A percentile compares a stretch with the other conserved stretches of the same genome.
These are phyloP conservation scores for Oryctes rhinoceros DNA, from an alignment of 1,140 invertebrate species.

Conservation along the genomic window DNA sequence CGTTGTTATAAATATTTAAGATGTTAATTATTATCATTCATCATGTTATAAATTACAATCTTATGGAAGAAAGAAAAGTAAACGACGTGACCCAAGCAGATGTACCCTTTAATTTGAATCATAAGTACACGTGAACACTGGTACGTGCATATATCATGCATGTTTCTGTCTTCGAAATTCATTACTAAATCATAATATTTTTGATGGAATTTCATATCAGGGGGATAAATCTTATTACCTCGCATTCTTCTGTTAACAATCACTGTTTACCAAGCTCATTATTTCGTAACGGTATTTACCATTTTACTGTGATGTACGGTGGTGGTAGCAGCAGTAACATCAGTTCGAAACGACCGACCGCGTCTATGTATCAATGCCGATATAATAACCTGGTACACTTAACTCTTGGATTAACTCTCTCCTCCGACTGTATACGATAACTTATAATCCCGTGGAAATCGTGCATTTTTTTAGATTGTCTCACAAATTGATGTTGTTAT, in stretches of 20 bases:
- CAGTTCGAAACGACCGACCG: neutral
- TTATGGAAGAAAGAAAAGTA: too few species aligned
- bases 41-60: too few species aligned
- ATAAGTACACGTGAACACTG: neutral
- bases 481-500: conserved; percentile 30
- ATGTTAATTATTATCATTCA: too few species aligned
- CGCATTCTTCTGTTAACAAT: conserved; percentile 7
- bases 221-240: conserved; percentile 27
- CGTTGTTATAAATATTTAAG: too few species aligned
- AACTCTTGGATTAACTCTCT: conserved; percentile 24
- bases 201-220: conserved; percentile 18
- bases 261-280: conserved; percentile 27
- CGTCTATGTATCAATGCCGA: conserved; percentile 7
- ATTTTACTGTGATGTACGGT: conserved; percentile 14
- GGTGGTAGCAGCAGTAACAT: conserved; percentile 22
- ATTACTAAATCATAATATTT: conserved; percentile 27
- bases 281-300: conserved; percentile 32
- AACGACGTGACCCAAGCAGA: too few species aligned
- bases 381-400: conserved; percentile 20
- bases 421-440: neutral
- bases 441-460: conserved; percentile 29
- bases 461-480: conserved; percentile 28
- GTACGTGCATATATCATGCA: neutral
- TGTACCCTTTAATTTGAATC: too few species aligned
- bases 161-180: neutral